Evolutionary conservation across 2,113 vertebrate species (phyloP).

Genomic region (Isurus oxyrinchus): DNA sequence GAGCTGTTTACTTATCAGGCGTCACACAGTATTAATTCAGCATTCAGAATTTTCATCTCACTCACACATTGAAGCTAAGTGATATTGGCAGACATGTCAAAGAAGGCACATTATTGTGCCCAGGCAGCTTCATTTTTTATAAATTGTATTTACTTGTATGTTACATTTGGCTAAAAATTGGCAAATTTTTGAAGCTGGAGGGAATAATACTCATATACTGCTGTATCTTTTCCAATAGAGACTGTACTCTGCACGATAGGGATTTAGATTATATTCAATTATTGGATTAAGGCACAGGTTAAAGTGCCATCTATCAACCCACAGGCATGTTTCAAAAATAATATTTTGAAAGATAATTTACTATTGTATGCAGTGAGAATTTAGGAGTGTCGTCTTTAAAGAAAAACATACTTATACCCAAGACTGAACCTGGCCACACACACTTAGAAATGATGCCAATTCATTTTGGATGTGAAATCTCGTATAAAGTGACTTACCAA

Average conservation of each 20-base stretch:
- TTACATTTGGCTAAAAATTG: not conserved
- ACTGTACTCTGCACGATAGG: not conserved
- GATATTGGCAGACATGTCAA: slow-evolving; percentile 28
- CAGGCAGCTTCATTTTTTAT: not conserved
- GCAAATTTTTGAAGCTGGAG: not conserved
- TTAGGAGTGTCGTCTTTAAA: not conserved
- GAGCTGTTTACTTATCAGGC: slow-evolving; percentile 24
- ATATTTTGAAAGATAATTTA: not conserved
- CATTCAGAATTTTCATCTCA: slow-evolving; percentile 26
- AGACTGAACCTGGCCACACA: not conserved
- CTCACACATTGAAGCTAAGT: slow-evolving; percentile 7
- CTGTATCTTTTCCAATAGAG: not conserved
- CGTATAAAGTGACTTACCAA: not conserved
- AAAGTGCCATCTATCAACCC: not conserved
- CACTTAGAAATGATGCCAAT: not conserved
- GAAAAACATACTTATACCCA: not conserved
- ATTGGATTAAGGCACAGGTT: not conserved
- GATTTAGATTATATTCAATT: slow-evolving; percentile 21
- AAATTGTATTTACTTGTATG: not conserved
- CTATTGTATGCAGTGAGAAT: too few relatives aligned
- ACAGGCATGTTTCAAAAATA: not conserved
- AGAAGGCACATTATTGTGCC: not conserved
- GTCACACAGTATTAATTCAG: slow-evolving; percentile 20
- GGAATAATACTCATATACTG: not conserved
- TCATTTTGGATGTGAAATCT: not conserved